Percentiles rank a stretch among this genome's conserved stretches.
These are phyloP conservation scores for Tringa solitaria DNA, from an alignment of 2,113 vertebrate genomes.

Conservation along the genomic window DNA sequence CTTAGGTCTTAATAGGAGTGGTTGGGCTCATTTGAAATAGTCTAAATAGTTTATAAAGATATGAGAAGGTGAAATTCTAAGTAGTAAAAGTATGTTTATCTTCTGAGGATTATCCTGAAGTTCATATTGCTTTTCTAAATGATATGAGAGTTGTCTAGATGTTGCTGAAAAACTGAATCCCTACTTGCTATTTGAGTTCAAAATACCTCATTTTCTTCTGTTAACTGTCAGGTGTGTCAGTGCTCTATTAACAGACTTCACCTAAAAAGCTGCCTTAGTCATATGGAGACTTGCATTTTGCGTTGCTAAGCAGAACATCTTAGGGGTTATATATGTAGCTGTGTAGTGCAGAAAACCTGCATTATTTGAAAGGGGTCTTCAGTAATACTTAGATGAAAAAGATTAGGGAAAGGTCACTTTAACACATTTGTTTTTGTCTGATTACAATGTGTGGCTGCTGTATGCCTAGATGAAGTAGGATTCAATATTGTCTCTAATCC, in stretches of 20 bases:
- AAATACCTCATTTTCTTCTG: neutral
- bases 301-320: neutral
- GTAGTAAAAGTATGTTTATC: neutral
- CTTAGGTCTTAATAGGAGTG: neutral
- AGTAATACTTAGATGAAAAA: neutral
- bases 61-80: neutral
- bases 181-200: neutral
- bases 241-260: neutral
- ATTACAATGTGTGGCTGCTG: neutral
- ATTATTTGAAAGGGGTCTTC: neutral
- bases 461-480: neutral
- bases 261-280: neutral
- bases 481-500: neutral
- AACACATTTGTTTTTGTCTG: neutral
- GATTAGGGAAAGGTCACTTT: neutral
- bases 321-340: neutral
- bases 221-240: neutral
- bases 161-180: neutral
- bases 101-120: neutral
- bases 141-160: neutral
- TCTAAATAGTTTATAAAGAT: neutral
- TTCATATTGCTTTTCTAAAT: neutral
- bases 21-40: neutral
- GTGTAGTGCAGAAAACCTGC: neutral
- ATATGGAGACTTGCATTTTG: neutral